These are phyloP conservation scores for Erannis defoliaria DNA, from an alignment of 2,888 invertebrate genomes.

Conservation along the genomic window DNA sequence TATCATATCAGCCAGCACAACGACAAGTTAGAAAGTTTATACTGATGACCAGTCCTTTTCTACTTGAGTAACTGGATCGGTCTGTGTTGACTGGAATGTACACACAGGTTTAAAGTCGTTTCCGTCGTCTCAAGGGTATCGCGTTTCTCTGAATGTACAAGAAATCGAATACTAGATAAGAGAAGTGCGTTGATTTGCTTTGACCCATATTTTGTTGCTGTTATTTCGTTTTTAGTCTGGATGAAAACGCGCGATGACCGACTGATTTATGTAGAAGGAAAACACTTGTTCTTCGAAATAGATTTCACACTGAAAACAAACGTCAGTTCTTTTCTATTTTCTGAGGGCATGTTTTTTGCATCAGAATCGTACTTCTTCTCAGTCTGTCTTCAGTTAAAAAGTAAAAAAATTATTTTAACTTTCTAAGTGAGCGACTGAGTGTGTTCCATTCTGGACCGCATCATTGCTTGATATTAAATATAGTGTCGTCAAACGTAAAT, in stretches of 20 bases:
- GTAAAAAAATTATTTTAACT: no score
- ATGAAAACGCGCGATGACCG: neutral
- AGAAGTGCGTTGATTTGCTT: conserved; percentile 5
- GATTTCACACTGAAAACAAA: conserved; percentile 1
- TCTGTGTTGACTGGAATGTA: neutral
- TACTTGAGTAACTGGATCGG: neutral
- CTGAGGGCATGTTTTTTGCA: no score
- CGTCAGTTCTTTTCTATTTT: no score
- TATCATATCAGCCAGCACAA: no score
- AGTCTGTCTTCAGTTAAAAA: no score
- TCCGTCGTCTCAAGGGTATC: conserved; percentile 18
- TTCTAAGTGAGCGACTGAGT: no score
- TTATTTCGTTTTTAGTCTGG: neutral
- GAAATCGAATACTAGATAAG: conserved; percentile 10
- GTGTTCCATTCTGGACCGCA: no score
- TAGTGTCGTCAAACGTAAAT: no score
- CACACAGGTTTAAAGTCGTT: conserved; percentile 2
- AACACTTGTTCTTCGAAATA: conserved; percentile 4
- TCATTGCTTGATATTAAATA: no score
- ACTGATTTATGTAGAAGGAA: conserved; percentile 8
- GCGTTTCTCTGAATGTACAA: conserved; percentile 11
- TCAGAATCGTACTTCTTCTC: no score
- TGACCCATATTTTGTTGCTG: conserved; percentile 1
- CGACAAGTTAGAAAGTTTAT: neutral
- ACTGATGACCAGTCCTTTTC: neutral